Base-by-base conservation (phyloP, 2,113 vertebrate species). In the Phyllostomus discolor region DNA sequence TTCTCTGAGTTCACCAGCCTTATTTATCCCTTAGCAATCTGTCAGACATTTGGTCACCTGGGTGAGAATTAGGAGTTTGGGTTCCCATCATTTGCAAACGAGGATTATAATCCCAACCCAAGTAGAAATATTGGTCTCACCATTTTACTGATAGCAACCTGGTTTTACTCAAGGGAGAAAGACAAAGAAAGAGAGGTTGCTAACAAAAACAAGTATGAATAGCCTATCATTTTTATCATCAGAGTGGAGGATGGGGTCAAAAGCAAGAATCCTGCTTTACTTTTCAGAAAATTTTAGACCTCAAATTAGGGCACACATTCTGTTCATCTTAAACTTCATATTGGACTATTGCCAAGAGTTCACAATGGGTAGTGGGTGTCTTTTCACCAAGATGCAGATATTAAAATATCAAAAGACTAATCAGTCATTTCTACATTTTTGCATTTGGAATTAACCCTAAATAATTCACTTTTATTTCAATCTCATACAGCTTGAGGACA, bases 1-100 rank as follows among this genome's bases (percentile, higher is more conserved):
- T 88, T 31, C 96, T 57, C 93, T 98, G 97, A 98, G 87, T 69
- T 98, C 97, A 98, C 91, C 94, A 87, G 75, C 97, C 95, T 92
- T 92, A 96, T 97, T 98, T 97, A 97, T 95, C 95, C 96, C 41
- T 97, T 92, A 97, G 97, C 79, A 95, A 95, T 96, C 79, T 97
- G 69, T 59, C 95, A 75, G 66, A 87, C 6, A 4, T 59, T 95
- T 75, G 95, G 85, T 33, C 93, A 91, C 97, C 72, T 91, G 38
- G 90, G 64, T 41, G 82, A 96, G 67, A 95, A 84, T 94, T 94
- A 91, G 82, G 10, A 94, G 79, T 69, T 85, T 70, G 50, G 70
- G 70, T 81, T 97, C 69, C 73, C 73, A 62, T 73, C 48, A 95
- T 89, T 91, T 92, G 15, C 78, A 97, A 94, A 62, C 50, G 70